Base-by-base conservation (phyloP, 2,113 vertebrate species). In the Sorex fumeus region DNA sequence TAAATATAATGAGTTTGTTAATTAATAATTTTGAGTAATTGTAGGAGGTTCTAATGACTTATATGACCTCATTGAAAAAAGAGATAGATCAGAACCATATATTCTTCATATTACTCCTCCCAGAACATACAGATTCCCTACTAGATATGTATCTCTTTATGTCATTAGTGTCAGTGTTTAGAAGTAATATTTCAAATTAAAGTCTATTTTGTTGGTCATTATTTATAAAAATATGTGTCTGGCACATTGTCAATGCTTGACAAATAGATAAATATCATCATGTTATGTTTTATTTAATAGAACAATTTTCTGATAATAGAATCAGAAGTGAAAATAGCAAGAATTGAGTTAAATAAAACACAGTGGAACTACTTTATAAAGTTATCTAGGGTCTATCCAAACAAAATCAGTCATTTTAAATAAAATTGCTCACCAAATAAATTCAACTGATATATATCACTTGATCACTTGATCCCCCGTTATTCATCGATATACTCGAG, bases 171-270 rank as follows among this genome's bases (percentile, higher is more conserved):
- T 45, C 70, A 40, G 72, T 36, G 8, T 75, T 90, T 71, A 77
- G 83, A 94, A 66, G 66, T 71, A 87, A 45, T 45, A 78, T 28
- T 88, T 47, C 8, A 60, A 86, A 78, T 18, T 60, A 1, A 6
- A 66, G 19, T 30, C 4, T 77, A 13, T 76, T 85, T 71, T 76
- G 2, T 45, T 90, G 28, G 66, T 2, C 0, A 45, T 27, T 75
- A 43, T 40, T 34, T 47, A 53, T 5, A 80, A 76, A 27, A 84
- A 76, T 69, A 16, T n/a, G 6, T 88, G 3, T 53, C 79, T 83
- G 81, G 5, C 28, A 77, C 1, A 74, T 28, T 75, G 27, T 36
- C 36, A 60, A 18, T n/a, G 8, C 19, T 90, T 32, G 50, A 71
- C 9, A 89, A 78, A 90, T 74, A 45, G 2, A 67, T 64, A 85